Conservation (phyloP, 2,888 invertebrate species). For the Xanthorhoe spadicearia region DNA sequence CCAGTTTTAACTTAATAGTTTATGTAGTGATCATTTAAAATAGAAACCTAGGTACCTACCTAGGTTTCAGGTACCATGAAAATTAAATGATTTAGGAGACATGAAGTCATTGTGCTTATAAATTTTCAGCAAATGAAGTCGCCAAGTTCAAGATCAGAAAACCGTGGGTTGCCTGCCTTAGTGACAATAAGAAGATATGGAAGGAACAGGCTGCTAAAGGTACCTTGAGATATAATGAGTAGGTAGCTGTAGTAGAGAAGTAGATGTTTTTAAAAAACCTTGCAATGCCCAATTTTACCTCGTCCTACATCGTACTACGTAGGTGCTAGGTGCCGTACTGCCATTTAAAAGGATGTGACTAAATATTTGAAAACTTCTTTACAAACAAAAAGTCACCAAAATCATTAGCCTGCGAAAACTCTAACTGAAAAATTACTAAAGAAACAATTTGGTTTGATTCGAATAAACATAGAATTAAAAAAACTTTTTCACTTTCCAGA, state of each 20-base stretch:
- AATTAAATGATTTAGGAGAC: not conserved
- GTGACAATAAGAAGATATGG: constrained; percentile 93
- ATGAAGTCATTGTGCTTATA: not conserved
- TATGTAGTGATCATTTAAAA: too few relatives aligned
- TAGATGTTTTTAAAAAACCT: too few relatives aligned
- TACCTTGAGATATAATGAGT: constrained; percentile 2
- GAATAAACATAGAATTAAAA: not conserved
- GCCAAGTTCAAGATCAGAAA: constrained; percentile 88
- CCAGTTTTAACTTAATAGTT: too few relatives aligned
- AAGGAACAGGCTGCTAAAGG: constrained; percentile 92
- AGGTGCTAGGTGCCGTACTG: too few relatives aligned
- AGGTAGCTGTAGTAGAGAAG: too few relatives aligned
- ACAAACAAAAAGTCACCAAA: too few relatives aligned
- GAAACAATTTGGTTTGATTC: not conserved
- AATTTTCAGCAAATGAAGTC: constrained; percentile 66
- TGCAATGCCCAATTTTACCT: too few relatives aligned
- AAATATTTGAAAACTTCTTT: too few relatives aligned
- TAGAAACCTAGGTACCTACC: too few relatives aligned
- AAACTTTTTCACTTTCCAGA: constrained; percentile 62
- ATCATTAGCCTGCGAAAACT: not conserved
- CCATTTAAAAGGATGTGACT: too few relatives aligned
- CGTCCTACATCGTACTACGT: too few relatives aligned
- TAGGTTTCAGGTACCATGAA: too few relatives aligned
- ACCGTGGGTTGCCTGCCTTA: constrained; percentile 91
- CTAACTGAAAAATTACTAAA: not conserved